Evolutionary conservation across 2,888 invertebrate species (phyloP), one percentile per base, ranked within the genome.

Genomic region (Amblyjoppa fuscipennis): DNA sequence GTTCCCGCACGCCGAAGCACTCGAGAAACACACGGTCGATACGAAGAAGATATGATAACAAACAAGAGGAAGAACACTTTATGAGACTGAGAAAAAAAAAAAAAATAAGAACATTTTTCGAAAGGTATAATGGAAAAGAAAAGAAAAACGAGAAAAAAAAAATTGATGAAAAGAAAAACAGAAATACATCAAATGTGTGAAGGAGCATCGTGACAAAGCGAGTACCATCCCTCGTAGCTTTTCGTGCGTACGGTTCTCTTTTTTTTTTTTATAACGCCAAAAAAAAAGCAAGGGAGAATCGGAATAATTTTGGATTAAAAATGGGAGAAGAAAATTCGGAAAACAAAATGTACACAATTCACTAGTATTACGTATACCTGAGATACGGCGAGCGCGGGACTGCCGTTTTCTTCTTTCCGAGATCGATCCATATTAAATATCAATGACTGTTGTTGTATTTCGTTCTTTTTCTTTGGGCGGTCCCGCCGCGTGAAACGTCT

Each of bases 61-160:
- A 85, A 71, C 51, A 79, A 70, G 80, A 81, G 78, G 82, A 83
- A 92, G 89, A 91, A 92, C 88, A 92, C 88, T 91, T 90, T 88
- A 93, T 93, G 93, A 93, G 93, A 93, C 93, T 93, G 92, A 93
- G 89, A 77, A 91, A 90, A 89, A 91, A 91, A 91, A 91, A 90
- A 90, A 90, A 45, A 68, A 16, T 73, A 75, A 66, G 28, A 13
- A 51, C 53, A 56, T 16, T 73, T 41, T 38, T 45, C 38, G 66
- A 70, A 25, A 76, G 59, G 41, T 25, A 76, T 82, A 70, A 87
- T 75, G 80, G 75, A 83, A 74, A 68, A 74, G 49, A 66, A 49
- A 69, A 61, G 38, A 56, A 80, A 59, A 71, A 71, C 25, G 20
- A 56, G 1, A 1, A 31, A 5, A 64, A 34, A 25, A 51, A 81